Conservation (phyloP, 2,113 vertebrate genomes). For the Cephalopterus ornatus region DNA sequence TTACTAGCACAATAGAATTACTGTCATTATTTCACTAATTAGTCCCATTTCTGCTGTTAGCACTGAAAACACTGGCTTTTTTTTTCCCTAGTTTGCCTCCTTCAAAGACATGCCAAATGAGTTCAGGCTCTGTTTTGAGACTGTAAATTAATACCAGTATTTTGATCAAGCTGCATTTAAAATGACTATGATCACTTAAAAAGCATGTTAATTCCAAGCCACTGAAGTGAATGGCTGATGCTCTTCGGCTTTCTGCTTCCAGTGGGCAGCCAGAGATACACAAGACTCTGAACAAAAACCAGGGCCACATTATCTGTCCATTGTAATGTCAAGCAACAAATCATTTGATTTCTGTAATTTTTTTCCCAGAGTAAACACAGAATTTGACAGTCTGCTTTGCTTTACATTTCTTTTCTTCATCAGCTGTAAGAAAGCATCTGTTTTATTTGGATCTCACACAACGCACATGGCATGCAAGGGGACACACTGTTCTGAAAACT, state of each 20-base stretch:
- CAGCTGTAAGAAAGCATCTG: not conserved
- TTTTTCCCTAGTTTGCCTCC: not conserved
- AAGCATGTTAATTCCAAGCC: not conserved
- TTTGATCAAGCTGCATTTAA: constrained; percentile 46
- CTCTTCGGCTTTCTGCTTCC: not conserved
- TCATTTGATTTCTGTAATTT: not conserved
- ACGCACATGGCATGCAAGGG: not conserved
- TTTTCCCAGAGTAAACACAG: not conserved
- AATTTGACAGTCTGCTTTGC: not conserved
- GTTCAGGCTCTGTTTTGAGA: constrained; percentile 13
- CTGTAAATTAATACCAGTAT: constrained; percentile 25
- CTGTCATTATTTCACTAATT: constrained; percentile 41
- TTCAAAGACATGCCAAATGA: constrained; percentile 43
- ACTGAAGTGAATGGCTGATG: not conserved
- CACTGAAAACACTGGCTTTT: not conserved
- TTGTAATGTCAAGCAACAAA: not conserved
- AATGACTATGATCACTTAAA: not conserved
- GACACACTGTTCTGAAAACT: not conserved
- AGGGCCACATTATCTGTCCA: not conserved
- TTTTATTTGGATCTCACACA: not conserved
- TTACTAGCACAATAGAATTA: not conserved
- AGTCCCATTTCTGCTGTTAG: constrained; percentile 43
- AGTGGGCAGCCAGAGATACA: not conserved
- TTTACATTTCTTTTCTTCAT: not conserved
- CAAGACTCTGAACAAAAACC: not conserved